Evolutionary conservation across 2,888 invertebrate species (phyloP), one percentile per base, ranked within the genome.

Genomic region (Sesia apiformis): DNA sequence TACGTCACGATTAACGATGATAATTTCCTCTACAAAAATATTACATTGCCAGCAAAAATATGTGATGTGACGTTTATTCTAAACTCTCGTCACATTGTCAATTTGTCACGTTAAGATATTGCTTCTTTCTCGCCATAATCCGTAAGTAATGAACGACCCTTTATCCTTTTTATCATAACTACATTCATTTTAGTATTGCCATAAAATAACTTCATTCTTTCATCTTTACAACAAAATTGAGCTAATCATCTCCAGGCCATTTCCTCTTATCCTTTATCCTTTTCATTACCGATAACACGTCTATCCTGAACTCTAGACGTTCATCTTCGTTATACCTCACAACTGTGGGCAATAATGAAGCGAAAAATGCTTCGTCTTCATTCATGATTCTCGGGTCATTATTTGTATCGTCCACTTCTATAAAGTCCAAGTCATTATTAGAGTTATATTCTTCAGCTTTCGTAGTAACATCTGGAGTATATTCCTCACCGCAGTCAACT

Each of bases 341-440:
- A 1, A 88, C 70, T 0, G 84, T 76, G 0, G 88, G 89, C 39
- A 89, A 60, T 1, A 89, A 62, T 0, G 89, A 88, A 0, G 88
- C 88, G 53, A 89, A 89, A 58, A 89, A 89, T 0, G 88, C 88
- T 56, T 89, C 89, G 56, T 89, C 88, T 57, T 89, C 89, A 55
- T 89, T 88, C 88, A 89, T 88, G 0, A 89, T 63, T 40, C 88
- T 71, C 0, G 80, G 77, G 54, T 87, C 85, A 54, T 67, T 71
- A 5, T 23, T 38, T 38, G 38, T 38, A 4, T 76, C 76, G 3
- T 77, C 76, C 0, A 80, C 64, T 57, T 75, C 79, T 0, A 76
- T 67, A 50, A 78, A 76, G 60, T 83, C 77, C 38, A 80, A 62
- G 1, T 71, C 70, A 4, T 63, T 65, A 4, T 58, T 60, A 2